These are phyloP conservation scores for Chydorus sphaericus DNA, from an alignment of 2,888 invertebrate species.

Conservation along the genomic window DNA sequence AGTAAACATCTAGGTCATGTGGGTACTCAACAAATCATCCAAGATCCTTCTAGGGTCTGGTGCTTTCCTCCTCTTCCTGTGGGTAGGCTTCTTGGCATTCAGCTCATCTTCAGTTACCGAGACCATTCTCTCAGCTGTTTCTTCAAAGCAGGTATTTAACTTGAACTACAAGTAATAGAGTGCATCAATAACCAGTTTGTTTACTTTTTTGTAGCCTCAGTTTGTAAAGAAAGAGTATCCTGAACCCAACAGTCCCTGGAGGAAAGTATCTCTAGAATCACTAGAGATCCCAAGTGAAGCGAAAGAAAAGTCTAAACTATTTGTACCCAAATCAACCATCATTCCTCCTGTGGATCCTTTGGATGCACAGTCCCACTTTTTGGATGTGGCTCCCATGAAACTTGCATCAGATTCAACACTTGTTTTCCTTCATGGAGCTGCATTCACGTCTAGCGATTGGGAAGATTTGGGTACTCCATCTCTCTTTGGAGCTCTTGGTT, in stretches of 20 bases:
- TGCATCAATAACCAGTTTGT: no score
- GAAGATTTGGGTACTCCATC: conserved; percentile 29
- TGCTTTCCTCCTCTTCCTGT: conserved; percentile 6
- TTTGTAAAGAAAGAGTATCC: background rate
- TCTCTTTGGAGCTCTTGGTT: conserved; percentile 30
- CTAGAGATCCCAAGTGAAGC: background rate
- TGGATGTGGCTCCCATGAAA: background rate
- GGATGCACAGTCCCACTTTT: background rate
- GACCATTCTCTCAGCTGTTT: no score
- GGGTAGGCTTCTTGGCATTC: conserved; percentile 6
- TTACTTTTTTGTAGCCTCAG: background rate
- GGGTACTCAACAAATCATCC: background rate
- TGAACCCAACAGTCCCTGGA: conserved; percentile 6
- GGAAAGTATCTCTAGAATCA: background rate
- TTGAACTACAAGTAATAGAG: background rate
- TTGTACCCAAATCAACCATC: no score
- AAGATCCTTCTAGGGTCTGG: conserved; percentile 11
- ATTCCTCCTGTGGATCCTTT: no score
- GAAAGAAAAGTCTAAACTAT: no score
- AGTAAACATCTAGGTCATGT: conserved; percentile 3
- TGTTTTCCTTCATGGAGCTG: conserved; percentile 33
- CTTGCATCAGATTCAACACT: conserved; percentile 20
- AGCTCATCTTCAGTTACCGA: background rate
- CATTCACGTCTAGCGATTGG: conserved; percentile 34
- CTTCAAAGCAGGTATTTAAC: background rate